phyloP scores from a whole-genome alignment of 2,888 invertebrate species.

The Xiphydria camelus region DNA sequence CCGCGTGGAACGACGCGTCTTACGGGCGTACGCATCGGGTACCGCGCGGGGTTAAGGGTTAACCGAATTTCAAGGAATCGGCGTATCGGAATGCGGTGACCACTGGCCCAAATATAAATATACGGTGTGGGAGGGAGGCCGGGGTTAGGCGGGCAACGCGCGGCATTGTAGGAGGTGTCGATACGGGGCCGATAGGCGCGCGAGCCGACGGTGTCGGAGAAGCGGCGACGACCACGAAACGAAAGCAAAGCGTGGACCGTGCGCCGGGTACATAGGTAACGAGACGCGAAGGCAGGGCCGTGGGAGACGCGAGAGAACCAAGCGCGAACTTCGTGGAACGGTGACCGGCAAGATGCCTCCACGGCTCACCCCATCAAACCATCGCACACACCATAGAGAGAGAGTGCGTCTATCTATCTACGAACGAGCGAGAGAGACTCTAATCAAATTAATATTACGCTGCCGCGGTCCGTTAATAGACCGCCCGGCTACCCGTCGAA shows the following conservation, averaged over 20 bases:
- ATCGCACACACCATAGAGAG: slow-evolving; percentile 4
- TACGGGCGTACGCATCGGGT: too few relatives aligned
- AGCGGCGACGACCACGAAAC: not conserved
- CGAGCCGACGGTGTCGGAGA: not conserved
- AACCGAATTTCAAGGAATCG: slow-evolving; percentile 4
- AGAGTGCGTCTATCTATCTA: not conserved
- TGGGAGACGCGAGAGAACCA: slow-evolving; percentile 6
- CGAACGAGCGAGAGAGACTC: slow-evolving; percentile 2
- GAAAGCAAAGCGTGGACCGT: slow-evolving; percentile 1
- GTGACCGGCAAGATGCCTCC: slow-evolving; percentile 17
- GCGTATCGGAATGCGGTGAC: not conserved
- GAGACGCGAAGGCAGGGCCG: slow-evolving; percentile 3
- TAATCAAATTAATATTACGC: slow-evolving; percentile 18
- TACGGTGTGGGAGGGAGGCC: not conserved
- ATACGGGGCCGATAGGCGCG: slow-evolving; percentile 3
- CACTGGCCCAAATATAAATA: slow-evolving; percentile 2
- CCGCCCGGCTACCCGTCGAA: slow-evolving; percentile 4
- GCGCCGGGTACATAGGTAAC: slow-evolving; percentile 1
- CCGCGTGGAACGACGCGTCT: too few relatives aligned
- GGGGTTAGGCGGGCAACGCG: slow-evolving; percentile 2
- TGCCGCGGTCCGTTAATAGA: slow-evolving; percentile 12
- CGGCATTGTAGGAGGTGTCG: slow-evolving; percentile 3
- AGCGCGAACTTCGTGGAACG: slow-evolving; percentile 22
- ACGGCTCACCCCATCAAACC: slow-evolving; percentile 2
- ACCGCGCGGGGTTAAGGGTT: slow-evolving; percentile 3